Evolutionary conservation across 1,140 invertebrate species (phyloP).

Genomic region (Druon quercuslanigerum): DNA sequence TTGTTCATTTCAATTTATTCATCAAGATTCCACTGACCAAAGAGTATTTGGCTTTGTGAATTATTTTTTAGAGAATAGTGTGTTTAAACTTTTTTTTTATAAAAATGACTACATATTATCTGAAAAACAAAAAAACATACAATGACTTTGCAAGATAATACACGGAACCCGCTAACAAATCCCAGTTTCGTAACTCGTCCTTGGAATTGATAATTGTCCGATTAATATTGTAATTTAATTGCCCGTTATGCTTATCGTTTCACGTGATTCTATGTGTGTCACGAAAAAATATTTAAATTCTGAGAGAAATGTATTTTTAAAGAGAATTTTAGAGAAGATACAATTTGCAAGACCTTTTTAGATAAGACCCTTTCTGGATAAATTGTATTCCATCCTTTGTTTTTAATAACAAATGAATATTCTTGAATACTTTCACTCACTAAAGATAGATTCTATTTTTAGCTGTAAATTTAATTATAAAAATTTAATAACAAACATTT

Average conservation of each 20-base stretch:
- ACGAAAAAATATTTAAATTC: neutral
- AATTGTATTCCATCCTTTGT: too few species aligned
- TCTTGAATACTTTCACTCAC: too few species aligned
- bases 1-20: too few species aligned
- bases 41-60: too few species aligned
- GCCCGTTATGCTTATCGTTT: slow-evolving; percentile 13
- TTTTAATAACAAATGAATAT: too few species aligned
- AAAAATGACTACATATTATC: neutral
- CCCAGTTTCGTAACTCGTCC: slow-evolving; percentile 29
- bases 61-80: too few species aligned
- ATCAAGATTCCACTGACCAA: too few species aligned
- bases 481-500: too few species aligned
- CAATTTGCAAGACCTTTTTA: too few species aligned
- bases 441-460: too few species aligned
- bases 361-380: too few species aligned
- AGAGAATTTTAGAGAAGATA: neutral
- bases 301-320: neutral
- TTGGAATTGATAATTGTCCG: slow-evolving; percentile 24
- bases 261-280: slow-evolving; percentile 14
- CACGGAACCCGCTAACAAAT: neutral
- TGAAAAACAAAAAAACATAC: neutral
- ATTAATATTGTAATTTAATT: slow-evolving; percentile 30
- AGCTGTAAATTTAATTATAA: too few species aligned
- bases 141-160: neutral
- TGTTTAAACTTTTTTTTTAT: neutral